Evolutionary conservation across 2,888 invertebrate genomes (phyloP).

Genomic region (Gymnoscelis rufifasciata): DNA sequence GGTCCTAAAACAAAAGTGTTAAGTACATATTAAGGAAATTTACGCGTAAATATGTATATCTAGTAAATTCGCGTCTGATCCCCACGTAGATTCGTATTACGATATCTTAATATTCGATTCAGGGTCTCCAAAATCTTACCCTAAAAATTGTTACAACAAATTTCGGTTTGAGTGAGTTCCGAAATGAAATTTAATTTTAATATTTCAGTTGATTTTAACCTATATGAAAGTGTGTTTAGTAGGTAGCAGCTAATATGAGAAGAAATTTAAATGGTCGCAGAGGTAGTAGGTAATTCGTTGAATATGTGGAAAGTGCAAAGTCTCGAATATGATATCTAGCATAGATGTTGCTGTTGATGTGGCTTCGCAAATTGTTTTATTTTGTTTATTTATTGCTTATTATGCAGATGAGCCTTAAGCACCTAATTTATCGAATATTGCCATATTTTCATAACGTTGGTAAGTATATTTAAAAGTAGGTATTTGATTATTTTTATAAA

Average conservation of each 20-base stretch:
- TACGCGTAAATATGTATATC: slow-evolving; percentile 27
- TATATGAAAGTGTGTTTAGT: background rate
- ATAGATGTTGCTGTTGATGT: no score
- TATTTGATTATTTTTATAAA: no score
- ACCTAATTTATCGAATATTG: no score
- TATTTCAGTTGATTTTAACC: background rate
- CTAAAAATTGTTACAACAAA: no score
- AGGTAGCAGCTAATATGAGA: slow-evolving; percentile 25
- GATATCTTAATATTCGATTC: slow-evolving; percentile 10
- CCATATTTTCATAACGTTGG: no score
- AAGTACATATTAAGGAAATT: background rate
- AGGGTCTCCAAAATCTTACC: slow-evolving; percentile 10
- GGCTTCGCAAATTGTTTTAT: no score
- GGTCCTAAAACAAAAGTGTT: no score
- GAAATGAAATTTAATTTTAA: background rate
- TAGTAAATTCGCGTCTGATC: slow-evolving; percentile 57
- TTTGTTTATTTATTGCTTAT: no score
- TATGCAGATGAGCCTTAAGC: no score
- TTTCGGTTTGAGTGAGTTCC: background rate
- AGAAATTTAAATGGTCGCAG: no score
- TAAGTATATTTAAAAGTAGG: background rate
- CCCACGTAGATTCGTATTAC: slow-evolving; percentile 33
- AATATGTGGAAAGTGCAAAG: background rate
- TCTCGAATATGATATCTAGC: no score
- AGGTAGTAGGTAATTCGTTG: no score